Evolutionary conservation across 2,888 invertebrate genomes (phyloP).

Genomic region (Hofmannophila pseudospretella): DNA sequence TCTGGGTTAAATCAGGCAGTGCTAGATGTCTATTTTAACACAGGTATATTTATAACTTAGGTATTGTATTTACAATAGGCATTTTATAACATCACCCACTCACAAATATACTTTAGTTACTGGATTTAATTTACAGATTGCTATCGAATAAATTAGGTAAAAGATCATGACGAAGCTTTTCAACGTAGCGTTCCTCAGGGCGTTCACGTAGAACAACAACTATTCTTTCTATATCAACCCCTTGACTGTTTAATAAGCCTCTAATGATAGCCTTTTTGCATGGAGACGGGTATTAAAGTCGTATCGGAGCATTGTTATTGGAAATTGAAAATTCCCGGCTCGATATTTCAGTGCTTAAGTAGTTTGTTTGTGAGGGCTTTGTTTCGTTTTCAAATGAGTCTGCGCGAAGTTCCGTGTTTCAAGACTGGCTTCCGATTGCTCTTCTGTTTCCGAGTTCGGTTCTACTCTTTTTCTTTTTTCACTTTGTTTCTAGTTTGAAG

Average conservation of each 20-base stretch:
- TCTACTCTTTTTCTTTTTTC: constrained; percentile 9
- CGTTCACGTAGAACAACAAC: constrained; percentile 14
- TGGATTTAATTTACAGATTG: too few species aligned
- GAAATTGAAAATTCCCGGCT: constrained; percentile 40
- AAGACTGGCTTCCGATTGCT: constrained; percentile 35
- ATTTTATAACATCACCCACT: too few species aligned
- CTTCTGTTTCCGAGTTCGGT: constrained; percentile 11
- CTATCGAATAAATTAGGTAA: too few species aligned
- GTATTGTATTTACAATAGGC: too few species aligned
- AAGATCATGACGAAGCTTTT: constrained; percentile 19
- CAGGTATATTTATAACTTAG: too few species aligned
- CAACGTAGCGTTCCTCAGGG: constrained; percentile 28
- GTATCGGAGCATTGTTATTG: constrained; percentile 33
- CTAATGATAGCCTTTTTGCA: constrained; percentile 28
- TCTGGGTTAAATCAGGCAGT: too few species aligned
- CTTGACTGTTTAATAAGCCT: constrained; percentile 21
- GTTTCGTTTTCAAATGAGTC: constrained; percentile 45
- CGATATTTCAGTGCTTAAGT: constrained; percentile 48
- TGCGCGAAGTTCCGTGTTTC: constrained; percentile 26
- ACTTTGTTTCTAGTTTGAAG: not conserved
- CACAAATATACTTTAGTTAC: too few species aligned
- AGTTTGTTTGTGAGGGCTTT: constrained; percentile 45
- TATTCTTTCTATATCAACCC: constrained; percentile 13
- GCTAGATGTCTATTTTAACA: too few species aligned
- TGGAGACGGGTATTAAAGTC: constrained; percentile 17